Conservation (phyloP, 2,113 vertebrate species). For the Sprattus sprattus region DNA sequence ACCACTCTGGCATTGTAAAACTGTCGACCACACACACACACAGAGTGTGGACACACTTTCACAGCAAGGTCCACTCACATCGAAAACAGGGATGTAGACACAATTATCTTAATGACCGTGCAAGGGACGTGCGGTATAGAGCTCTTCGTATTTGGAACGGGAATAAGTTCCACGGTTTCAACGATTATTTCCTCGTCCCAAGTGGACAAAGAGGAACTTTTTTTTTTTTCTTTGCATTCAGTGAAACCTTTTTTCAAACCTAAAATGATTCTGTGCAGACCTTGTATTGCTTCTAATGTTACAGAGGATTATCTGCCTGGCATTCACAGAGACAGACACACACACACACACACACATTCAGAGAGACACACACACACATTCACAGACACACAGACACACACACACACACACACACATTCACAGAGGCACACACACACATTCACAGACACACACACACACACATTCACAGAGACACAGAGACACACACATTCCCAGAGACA, state of each 20-base stretch:
- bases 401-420: too few relatives aligned
- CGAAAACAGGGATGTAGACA: background rate
- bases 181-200: background rate
- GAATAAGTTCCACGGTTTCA: background rate
- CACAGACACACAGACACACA: too few relatives aligned
- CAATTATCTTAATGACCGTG: background rate
- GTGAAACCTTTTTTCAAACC: background rate
- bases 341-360: too few relatives aligned
- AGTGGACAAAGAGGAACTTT: background rate
- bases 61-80: background rate
- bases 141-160: background rate
- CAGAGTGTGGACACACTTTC: background rate
- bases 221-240: background rate
- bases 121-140: background rate
- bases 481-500: too few relatives aligned
- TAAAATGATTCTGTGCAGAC: background rate
- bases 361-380: too few relatives aligned
- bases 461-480: too few relatives aligned
- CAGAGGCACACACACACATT: too few relatives aligned
- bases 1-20: constrained; percentile 8
- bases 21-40: background rate
- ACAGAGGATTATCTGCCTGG: background rate
- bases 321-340: too few relatives aligned
- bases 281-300: background rate
- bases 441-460: too few relatives aligned